These are phyloP conservation scores for Drosophila maculinotata DNA, from an alignment of 2,888 invertebrate species.

Conservation along the genomic window DNA sequence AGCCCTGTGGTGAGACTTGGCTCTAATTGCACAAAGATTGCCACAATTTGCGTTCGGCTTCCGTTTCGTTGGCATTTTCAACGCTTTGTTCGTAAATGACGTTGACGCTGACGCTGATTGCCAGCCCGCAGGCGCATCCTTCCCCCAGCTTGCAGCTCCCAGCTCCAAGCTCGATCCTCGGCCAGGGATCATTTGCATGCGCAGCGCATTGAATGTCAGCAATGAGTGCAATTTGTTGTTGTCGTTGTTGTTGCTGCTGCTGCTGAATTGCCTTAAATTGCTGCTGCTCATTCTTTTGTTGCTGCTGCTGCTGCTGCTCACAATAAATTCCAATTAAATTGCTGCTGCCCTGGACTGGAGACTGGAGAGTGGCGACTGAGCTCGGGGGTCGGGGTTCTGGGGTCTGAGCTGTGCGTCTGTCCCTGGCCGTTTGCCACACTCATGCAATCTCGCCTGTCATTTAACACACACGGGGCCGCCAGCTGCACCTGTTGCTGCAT, in stretches of 20 bases:
- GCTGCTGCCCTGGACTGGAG: slow-evolving; percentile 47
- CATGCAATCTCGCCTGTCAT: slow-evolving; percentile 60
- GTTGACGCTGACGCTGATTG: slow-evolving; percentile 74
- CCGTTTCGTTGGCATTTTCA: slow-evolving; percentile 79
- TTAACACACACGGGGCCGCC: slow-evolving; percentile 27
- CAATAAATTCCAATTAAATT: slow-evolving; percentile 80
- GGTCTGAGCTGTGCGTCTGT: slow-evolving; percentile 18
- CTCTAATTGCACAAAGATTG: slow-evolving; percentile 56
- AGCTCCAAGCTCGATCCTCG: slow-evolving; percentile 7
- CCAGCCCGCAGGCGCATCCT: slow-evolving; percentile 48
- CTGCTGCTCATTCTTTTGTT: slow-evolving; percentile 51
- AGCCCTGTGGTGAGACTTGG: slow-evolving; percentile 28
- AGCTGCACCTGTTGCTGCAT: slow-evolving; percentile 72
- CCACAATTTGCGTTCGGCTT: slow-evolving; percentile 61
- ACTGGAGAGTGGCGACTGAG: too few species aligned
- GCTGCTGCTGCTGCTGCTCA: slow-evolving; percentile 31
- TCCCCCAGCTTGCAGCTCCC: not conserved
- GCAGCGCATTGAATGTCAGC: slow-evolving; percentile 55
- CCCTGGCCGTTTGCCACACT: slow-evolving; percentile 48
- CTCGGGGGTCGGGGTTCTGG: not conserved
- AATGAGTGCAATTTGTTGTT: slow-evolving; percentile 69
- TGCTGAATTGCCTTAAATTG: slow-evolving; percentile 56
- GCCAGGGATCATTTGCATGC: slow-evolving; percentile 66
- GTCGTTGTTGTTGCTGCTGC: slow-evolving; percentile 15
- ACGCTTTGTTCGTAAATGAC: slow-evolving; percentile 69